These are phyloP conservation scores for Serinus canaria DNA, from an alignment of 2,113 vertebrate genomes.

Conservation along the genomic window DNA sequence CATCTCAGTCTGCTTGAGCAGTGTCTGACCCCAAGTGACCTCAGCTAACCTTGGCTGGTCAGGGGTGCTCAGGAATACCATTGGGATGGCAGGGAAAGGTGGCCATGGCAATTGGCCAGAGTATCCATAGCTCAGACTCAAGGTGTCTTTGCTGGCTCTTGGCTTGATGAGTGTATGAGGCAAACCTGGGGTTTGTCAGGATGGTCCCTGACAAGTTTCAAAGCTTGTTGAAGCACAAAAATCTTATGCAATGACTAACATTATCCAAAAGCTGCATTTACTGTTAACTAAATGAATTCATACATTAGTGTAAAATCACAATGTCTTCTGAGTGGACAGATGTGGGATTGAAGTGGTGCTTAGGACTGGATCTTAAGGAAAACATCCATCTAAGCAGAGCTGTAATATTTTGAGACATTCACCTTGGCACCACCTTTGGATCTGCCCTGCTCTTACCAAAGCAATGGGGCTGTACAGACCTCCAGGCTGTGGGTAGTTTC, in stretches of 20 bases:
- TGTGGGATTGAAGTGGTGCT: not conserved
- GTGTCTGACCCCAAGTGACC: not conserved
- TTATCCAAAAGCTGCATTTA: not conserved
- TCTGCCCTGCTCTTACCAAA: not conserved
- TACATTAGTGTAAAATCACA: not conserved
- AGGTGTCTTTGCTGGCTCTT: not conserved
- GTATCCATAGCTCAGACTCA: not conserved
- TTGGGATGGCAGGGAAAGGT: not conserved
- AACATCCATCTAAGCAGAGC: not conserved
- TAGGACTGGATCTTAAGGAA: not conserved
- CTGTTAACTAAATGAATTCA: not conserved
- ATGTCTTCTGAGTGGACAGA: not conserved
- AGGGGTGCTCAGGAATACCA: not conserved
- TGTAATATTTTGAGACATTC: not conserved
- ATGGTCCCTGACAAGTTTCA: not conserved
- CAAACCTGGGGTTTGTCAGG: not conserved
- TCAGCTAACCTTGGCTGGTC: not conserved
- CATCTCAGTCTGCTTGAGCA: not conserved
- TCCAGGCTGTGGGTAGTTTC: not conserved
- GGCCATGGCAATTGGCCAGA: fast-evolving
- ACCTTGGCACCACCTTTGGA: not conserved
- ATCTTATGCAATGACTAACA: not conserved
- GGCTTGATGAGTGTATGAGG: not conserved
- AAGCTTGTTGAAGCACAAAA: not conserved
- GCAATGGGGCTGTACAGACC: not conserved